These are phyloP conservation scores for Ectemnius cavifrons DNA, from an alignment of 2,888 invertebrate species.

Conservation along the genomic window DNA sequence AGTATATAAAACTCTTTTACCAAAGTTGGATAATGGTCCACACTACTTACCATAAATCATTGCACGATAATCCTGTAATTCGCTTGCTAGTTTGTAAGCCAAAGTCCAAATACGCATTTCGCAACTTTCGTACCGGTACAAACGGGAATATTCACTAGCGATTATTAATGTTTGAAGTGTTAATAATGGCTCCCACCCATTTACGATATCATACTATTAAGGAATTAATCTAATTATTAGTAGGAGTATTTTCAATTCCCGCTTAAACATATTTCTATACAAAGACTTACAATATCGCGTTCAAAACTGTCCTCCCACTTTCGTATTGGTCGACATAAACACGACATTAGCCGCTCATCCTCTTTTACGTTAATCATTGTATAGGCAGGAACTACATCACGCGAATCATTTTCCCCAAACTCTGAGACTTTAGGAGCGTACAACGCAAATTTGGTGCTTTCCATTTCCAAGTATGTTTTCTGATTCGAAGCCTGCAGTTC, in stretches of 20 bases:
- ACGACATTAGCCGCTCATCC: conserved; percentile 56
- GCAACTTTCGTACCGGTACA: conserved; percentile 66
- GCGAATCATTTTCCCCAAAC: conserved; percentile 36
- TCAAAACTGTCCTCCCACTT: conserved; percentile 65
- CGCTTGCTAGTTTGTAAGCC: conserved; percentile 64
- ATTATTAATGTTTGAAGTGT: conserved; percentile 64
- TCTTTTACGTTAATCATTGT: conserved; percentile 67
- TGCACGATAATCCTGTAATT: conserved; percentile 55
- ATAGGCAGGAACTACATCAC: conserved; percentile 69
- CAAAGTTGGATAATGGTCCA: conserved; percentile 11
- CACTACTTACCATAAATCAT: conserved; percentile 65
- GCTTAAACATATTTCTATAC: neutral
- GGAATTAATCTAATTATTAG: neutral
- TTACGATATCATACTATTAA: conserved; percentile 53
- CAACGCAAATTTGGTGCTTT: conserved; percentile 50
- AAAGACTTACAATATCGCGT: conserved; percentile 59
- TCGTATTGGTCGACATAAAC: conserved; percentile 54
- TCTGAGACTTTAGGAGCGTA: conserved; percentile 43
- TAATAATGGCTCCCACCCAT: conserved; percentile 59
- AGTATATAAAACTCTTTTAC: neutral
- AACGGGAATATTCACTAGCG: conserved; percentile 70
- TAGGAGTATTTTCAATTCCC: neutral
- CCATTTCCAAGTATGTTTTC: conserved; percentile 63
- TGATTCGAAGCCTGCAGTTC: conserved; percentile 47
- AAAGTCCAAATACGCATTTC: conserved; percentile 70